Evolutionary conservation across 2,113 vertebrate species (phyloP).

Genomic region (Clupea harengus): DNA sequence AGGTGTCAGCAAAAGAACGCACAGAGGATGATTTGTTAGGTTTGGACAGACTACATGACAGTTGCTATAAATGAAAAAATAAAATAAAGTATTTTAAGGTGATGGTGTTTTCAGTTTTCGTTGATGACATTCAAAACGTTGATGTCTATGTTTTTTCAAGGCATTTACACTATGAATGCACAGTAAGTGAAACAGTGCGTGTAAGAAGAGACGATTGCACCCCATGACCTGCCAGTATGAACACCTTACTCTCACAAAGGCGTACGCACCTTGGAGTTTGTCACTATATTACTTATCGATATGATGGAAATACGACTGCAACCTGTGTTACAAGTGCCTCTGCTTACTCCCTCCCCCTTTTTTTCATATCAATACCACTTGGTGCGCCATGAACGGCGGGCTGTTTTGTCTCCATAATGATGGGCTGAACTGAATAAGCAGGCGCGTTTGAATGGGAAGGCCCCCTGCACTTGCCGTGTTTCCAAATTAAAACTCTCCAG

Average conservation of each 20-base stretch:
- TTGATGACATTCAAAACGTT: not conserved
- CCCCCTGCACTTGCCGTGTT: constrained; percentile 28
- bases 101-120: not conserved
- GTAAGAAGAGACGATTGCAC: not conserved
- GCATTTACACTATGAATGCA: not conserved
- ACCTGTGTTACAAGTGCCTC: not conserved
- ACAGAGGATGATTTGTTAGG: not conserved
- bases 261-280: not conserved
- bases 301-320: not conserved
- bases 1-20: not conserved
- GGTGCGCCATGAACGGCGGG: not conserved
- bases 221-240: not conserved
- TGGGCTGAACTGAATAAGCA: not conserved
- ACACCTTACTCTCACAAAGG: not conserved
- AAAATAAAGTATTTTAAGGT: not conserved
- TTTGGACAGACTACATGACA: not conserved
- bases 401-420: constrained; percentile 5
- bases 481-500: constrained; percentile 37
- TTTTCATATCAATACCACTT: not conserved
- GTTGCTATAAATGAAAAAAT: not conserved
- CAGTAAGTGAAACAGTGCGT: not conserved
- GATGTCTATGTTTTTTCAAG: not conserved
- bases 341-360: not conserved
- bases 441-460: not conserved
- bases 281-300: not conserved